Conservation (phyloP, 2,888 invertebrate species). For the Ariolimax columbianus region DNA sequence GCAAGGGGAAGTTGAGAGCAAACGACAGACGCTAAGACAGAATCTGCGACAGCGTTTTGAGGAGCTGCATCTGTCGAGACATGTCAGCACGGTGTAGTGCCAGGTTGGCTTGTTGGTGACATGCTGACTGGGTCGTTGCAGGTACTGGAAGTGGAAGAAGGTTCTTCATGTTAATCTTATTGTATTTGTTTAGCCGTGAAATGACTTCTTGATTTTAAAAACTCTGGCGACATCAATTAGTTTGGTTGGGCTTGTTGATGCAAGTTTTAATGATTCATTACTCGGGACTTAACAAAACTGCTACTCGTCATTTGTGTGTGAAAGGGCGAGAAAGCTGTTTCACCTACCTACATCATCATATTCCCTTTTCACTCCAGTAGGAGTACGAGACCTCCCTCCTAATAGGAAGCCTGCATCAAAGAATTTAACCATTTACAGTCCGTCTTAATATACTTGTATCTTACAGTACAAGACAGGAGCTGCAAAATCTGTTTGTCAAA, state of each 20-base stretch:
- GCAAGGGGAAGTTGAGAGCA: constrained; percentile 87
- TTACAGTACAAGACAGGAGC: too few species aligned
- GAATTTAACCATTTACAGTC: too few species aligned
- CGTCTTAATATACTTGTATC: too few species aligned
- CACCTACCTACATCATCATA: too few species aligned
- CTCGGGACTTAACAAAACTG: neutral
- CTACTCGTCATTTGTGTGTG: neutral
- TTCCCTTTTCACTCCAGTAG: too few species aligned
- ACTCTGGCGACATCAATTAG: neutral
- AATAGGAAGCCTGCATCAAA: too few species aligned
- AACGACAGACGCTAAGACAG: constrained; percentile 89
- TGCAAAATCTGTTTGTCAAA: too few species aligned
- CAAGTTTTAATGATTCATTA: neutral
- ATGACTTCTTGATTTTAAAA: constrained; percentile 8
- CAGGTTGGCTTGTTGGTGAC: neutral
- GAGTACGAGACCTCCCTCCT: too few species aligned
- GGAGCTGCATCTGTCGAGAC: constrained; percentile 63
- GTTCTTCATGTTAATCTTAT: neutral
- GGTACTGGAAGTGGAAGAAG: neutral
- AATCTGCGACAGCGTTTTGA: constrained; percentile 89
- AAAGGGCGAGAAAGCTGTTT: too few species aligned
- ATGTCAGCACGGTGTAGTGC: constrained; percentile 29
- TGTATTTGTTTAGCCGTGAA: neutral
- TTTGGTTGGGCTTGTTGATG: neutral
- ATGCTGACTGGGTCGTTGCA: neutral